A percentile compares a stretch with the other conserved stretches of the same genome.
These are phyloP conservation scores for Oryzias melastigma DNA, from an alignment of 2,113 vertebrate genomes.

Conservation along the genomic window DNA sequence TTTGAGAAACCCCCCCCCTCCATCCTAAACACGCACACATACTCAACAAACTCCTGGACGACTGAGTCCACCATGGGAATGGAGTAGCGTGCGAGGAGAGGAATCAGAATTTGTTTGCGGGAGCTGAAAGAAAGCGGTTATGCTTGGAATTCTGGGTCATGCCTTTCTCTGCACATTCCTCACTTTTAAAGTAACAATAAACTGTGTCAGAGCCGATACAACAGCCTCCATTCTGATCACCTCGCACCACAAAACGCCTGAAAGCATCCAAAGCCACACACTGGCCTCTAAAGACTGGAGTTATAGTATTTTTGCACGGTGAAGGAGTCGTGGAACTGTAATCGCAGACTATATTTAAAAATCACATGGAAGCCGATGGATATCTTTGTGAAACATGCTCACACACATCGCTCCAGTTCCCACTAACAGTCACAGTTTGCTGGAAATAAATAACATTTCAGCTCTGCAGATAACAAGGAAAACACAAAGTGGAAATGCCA, in stretches of 20 bases:
- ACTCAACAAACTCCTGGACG: conserved; percentile 32
- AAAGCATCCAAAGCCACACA: conserved; percentile 16
- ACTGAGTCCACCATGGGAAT: conserved; percentile 62
- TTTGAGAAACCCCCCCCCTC: conserved; percentile 26
- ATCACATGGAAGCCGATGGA: conserved; percentile 32
- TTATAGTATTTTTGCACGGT: conserved; percentile 23
- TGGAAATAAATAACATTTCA: conserved; percentile 23
- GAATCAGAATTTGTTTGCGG: conserved; percentile 46
- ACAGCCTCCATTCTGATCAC: conserved; percentile 54
- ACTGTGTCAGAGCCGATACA: conserved; percentile 52
- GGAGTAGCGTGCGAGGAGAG: conserved; percentile 46
- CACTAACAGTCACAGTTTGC: conserved; percentile 26
- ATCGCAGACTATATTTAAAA: conserved; percentile 23
- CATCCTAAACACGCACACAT: conserved; percentile 35
- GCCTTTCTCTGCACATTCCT: conserved; percentile 73
- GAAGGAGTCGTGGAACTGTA: conserved; percentile 29
- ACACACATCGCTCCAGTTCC: conserved; percentile 7
- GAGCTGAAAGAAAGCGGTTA: conserved; percentile 62
- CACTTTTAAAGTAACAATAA: conserved; percentile 54
- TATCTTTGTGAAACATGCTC: conserved; percentile 12
- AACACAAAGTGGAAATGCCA: conserved; percentile 32
- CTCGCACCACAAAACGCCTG: conserved; percentile 15
- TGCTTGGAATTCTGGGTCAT: conserved; percentile 71
- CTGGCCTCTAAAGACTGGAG: conserved; percentile 5
- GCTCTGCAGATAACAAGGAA: conserved; percentile 25